phyloP scores from a whole-genome alignment of 2,113 vertebrate species.

The Pollimyrus isidori region DNA sequence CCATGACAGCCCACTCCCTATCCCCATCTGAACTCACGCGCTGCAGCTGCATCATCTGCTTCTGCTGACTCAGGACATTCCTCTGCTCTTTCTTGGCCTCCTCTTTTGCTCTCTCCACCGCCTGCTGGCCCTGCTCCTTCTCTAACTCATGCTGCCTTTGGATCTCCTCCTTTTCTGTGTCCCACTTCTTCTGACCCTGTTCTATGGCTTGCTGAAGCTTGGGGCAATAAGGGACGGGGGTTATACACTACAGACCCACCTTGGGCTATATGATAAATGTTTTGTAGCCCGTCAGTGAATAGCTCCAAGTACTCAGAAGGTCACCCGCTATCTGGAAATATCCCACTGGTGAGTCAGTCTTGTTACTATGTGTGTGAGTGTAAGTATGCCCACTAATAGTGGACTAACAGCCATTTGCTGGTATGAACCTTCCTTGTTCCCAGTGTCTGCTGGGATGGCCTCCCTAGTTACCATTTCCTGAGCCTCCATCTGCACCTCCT shows the following conservation, averaged over 20 bases:
- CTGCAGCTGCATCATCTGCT: slow-evolving; percentile 51
- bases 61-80: slow-evolving; percentile 36
- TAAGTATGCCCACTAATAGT: neutral
- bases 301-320: neutral
- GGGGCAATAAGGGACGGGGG: neutral
- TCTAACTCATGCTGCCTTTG: slow-evolving; percentile 36
- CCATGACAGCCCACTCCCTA: neutral
- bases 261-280: neutral
- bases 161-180: slow-evolving; percentile 44
- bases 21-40: slow-evolving; percentile 45
- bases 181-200: slow-evolving; percentile 38
- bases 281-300: neutral
- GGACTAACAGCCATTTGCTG: neutral
- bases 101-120: slow-evolving; percentile 13
- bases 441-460: neutral
- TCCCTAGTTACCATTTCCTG: slow-evolving; percentile 39
- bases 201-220: slow-evolving; percentile 43
- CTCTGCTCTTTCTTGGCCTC: slow-evolving; percentile 46
- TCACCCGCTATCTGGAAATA: neutral
- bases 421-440: neutral
- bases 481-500: slow-evolving; percentile 43
- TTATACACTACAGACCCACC: neutral
- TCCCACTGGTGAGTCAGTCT: neutral
- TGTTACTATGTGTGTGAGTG: neutral
- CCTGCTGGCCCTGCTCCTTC: slow-evolving; percentile 46